Evolutionary conservation across 2,888 invertebrate genomes (phyloP), one percentile per base, ranked within the genome.

Genomic region (Drosophila vallismaia): DNA sequence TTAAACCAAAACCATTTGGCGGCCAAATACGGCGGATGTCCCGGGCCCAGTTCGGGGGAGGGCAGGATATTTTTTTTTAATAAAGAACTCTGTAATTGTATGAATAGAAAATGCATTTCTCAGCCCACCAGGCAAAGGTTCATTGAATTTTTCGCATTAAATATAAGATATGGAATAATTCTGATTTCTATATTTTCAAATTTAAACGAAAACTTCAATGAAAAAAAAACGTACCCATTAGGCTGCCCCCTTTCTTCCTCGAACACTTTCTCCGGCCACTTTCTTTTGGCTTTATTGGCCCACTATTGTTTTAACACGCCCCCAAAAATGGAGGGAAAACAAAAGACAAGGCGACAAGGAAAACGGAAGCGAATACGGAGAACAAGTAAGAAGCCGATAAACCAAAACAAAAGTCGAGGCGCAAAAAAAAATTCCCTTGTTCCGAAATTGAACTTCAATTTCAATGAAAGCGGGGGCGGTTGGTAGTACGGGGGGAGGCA

Each of bases 1-100:
- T 86, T 80, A 80, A 77, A 87, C 74, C 79, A 85, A 82, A 71
- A 76, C 64, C 85, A 77, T 80, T 76, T 78, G 74, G 72, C 75
- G 70, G 56, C 69, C 69, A 56, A 68, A 4, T 0, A 68, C 42
- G 55, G 42, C 68, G 19, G 19, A 19, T 19, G 24, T n/a, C n/a
- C n/a, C n/a, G n/a, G n/a, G n/a, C n/a, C n/a, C n/a, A n/a, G n/a
- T n/a, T n/a, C n/a, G n/a, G n/a, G n/a, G 10, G 29, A 6, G 28
- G 2, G n/a, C n/a, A n/a, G n/a, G n/a, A n/a, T n/a, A 29, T 8
- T 48, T 10, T n/a, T 44, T 36, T 44, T 56, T 33, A 14, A 28
- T 6, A 45, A 4, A 10, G n/a, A 42, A 42, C 36, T 6, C 36
- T 6, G 36, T 36, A 12, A 12, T 36, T 36, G n/a, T 36, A 36